Conservation (phyloP, 30 jellyfish, hydroid and myxozoan species). For the Aurelia sp. region DNA sequence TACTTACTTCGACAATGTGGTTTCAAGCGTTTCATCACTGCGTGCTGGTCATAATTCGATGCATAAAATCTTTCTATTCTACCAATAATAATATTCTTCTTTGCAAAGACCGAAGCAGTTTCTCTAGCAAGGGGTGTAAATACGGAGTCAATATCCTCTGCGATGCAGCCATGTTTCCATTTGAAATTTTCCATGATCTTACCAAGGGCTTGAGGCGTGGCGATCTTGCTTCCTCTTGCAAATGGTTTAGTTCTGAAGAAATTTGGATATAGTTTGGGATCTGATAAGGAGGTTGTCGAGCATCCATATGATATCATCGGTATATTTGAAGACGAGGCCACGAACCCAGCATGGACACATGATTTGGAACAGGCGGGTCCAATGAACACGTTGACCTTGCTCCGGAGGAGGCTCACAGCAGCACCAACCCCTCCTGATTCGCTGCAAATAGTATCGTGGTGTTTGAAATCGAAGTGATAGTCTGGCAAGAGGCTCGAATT, state of each 20-base stretch:
- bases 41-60: conserved; percentile 37
- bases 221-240: conserved; percentile 80
- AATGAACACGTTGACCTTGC: conserved; percentile 66
- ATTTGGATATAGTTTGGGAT: conserved; percentile 66
- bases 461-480: conserved; percentile 25
- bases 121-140: conserved; percentile 74
- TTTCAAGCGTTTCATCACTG: conserved; percentile 28
- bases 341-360: conserved; percentile 81
- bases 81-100: conserved; percentile 51
- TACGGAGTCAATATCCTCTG: conserved; percentile 64
- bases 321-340: conserved; percentile 66
- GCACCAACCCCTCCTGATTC: conserved; percentile 83
- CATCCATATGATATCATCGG: conserved; percentile 95
- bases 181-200: conserved; percentile 46
- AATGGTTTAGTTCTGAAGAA: conserved; percentile 93
- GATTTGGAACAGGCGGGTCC: conserved; percentile 93
- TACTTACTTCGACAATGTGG: conserved; percentile 82
- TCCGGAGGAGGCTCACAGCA: conserved; percentile 60
- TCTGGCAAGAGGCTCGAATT: conserved; percentile 49
- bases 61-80: conserved; percentile 57
- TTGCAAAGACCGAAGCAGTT: conserved; percentile 45
- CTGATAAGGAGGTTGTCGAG: conserved; percentile 75
- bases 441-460: conserved; percentile 69
- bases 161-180: conserved; percentile 83
- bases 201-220: conserved; percentile 76